phyloP scores from a whole-genome alignment of 2,797 vertebrate genomes.

The Hephaestus fuliginosus region DNA sequence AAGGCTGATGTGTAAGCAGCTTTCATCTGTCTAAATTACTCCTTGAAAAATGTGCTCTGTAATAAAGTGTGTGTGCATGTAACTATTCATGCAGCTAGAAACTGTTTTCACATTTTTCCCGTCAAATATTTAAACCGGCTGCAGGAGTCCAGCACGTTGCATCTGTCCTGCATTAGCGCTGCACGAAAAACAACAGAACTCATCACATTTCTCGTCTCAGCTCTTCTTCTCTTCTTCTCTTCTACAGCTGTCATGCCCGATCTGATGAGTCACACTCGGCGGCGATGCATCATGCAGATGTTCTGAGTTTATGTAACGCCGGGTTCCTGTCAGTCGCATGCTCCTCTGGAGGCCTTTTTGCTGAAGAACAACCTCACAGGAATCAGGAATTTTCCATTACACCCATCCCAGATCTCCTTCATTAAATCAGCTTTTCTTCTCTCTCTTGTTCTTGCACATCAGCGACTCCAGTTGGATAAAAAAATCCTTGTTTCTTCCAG shows the following conservation, averaged over 20 bases:
- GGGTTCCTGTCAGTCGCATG: conserved; percentile 51
- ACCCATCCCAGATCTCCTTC: background rate
- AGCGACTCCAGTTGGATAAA: background rate
- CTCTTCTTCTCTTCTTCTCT: background rate
- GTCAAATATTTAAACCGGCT: conserved; percentile 10
- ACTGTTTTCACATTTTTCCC: background rate
- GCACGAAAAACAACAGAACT: background rate
- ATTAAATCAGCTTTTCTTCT: background rate
- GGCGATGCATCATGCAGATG: conserved; percentile 53
- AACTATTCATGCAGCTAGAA: too few species aligned
- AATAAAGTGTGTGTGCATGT: background rate
- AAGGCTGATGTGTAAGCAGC: background rate
- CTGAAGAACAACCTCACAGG: conserved; percentile 33
- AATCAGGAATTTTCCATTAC: conserved; percentile 48
- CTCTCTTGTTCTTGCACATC: background rate
- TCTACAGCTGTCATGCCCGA: conserved; percentile 15
- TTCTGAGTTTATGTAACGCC: conserved; percentile 5
- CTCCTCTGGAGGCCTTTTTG: background rate
- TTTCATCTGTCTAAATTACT: background rate
- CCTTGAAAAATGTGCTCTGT: background rate
- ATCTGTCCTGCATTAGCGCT: background rate
- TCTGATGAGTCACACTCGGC: conserved; percentile 51
- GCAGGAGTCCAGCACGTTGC: background rate
- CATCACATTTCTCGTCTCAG: background rate
- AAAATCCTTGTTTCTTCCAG: background rate